These are phyloP conservation scores for Carassius carassius DNA, from an alignment of 2,113 vertebrate genomes.

Conservation along the genomic window DNA sequence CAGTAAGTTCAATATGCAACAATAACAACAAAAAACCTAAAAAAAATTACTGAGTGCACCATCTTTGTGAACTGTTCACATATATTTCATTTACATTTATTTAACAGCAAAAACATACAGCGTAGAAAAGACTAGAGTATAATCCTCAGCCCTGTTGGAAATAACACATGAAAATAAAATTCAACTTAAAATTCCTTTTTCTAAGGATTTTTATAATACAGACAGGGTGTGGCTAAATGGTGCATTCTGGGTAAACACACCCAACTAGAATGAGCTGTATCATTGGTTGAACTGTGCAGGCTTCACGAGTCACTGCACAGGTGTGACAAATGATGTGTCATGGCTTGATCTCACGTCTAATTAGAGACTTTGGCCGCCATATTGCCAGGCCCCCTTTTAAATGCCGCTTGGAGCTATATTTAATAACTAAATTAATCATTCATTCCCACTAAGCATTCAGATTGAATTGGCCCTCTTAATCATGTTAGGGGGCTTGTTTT, in stretches of 20 bases:
- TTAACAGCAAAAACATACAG: background rate
- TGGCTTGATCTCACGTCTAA: slow-evolving; percentile 53
- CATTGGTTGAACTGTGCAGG: slow-evolving; percentile 40
- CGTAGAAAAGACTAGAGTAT: background rate
- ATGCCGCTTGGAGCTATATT: slow-evolving; percentile 59
- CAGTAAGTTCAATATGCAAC: background rate
- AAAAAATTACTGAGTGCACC: background rate
- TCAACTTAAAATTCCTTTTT: background rate
- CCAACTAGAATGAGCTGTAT: slow-evolving; percentile 13
- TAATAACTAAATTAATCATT: slow-evolving; percentile 64
- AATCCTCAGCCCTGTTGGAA: background rate
- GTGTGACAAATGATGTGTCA: slow-evolving; percentile 59
- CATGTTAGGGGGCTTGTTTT: slow-evolving; percentile 56
- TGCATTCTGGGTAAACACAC: slow-evolving; percentile 41
- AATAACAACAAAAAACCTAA: background rate
- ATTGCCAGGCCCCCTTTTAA: slow-evolving; percentile 54
- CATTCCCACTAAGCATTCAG: slow-evolving; percentile 50
- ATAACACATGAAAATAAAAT: background rate
- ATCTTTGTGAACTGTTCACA: background rate
- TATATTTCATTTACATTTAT: background rate
- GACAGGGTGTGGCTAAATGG: background rate
- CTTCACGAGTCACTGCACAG: slow-evolving; percentile 53
- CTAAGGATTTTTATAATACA: background rate
- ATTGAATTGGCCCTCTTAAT: slow-evolving; percentile 59
- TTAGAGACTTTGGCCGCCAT: slow-evolving; percentile 60